Evolutionary conservation across 2,888 invertebrate genomes (phyloP), one percentile per base, ranked within the genome.

Genomic region (Drosophila picticornis): DNA sequence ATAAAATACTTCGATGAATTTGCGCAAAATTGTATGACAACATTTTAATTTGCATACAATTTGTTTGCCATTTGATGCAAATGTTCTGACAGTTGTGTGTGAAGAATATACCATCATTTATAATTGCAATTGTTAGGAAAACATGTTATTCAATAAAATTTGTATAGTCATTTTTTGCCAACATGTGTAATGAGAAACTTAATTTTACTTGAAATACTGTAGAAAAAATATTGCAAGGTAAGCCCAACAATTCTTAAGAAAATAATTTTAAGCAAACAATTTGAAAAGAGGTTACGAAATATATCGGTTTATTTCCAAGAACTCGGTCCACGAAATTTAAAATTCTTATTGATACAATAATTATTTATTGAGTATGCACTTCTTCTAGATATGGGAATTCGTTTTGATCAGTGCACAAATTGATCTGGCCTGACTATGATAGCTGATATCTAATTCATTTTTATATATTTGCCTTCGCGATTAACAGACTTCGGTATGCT

Each of bases 11-110:
- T 66, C 48, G 63, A 80, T 69, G 52, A 80, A 80, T 71, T 75
- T 65, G 46, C 25, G 46, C 36, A 51, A 52, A 64, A 61, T 66
- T 70, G 53, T n/a, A 52, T 52, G 58, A 34, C 46, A 72, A 75
- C 59, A 50, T 75, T 78, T 75, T 60, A 82, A 84, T 84, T 82
- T 69, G 75, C 66, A 68, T 64, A 61, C 71, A 72, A 75, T 86
- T 83, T 81, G 73, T 69, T 62, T 72, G 60, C 55, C 53, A 55
- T 51, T 64, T 57, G 40, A 46, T 36, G 60, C 46, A 56, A 53
- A 60, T 50, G 29, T 16, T 46, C 2, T 16, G 16, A 25, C 36
- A 27, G 40, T 22, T 38, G 16, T 52, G 19, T 5, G 0, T 43
- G 3, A 19, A 38, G 7, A 38, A 19, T 19, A 22, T 13, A 43